Evolutionary conservation across 2,797 vertebrate genomes (phyloP), one percentile per base, ranked within the genome.

Genomic region (Pseudopleuronectes americanus): DNA sequence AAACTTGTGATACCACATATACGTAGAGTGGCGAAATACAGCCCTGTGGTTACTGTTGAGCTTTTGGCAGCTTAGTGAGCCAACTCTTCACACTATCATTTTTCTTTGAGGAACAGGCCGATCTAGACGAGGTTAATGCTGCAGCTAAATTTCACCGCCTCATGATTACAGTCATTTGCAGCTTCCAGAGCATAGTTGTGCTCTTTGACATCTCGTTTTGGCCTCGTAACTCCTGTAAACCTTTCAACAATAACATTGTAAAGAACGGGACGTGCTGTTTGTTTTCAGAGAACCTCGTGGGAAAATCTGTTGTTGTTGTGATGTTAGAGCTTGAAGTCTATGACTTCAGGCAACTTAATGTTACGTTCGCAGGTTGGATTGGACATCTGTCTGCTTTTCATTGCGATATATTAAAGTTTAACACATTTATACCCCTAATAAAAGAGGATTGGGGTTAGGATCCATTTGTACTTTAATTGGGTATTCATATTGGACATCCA

Each of bases 41-140:
- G 31, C 33, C 36, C 2, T 9, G 16, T 4, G 10, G 23, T 31
- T 63, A 57, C 13, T 19, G 56, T 21, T 67, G 71, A 71, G 55
- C 61, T 69, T 66, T 57, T 22, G 8, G 57, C 16, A 22, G 43
- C 23, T 26, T 58, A 71, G 36, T 64, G 56, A 81, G 16, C 22
- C 9, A 63, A 79, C 41, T 33, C 13, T 6, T 54, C 12, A 19
- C 52, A 38, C 21, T 47, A 28, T 26, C 47, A n/a, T 38, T 61
- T 73, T 28, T 53, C 26, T 65, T 57, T 49, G 43, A 61, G 10
- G 57, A 55, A 38, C 64, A 54, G n/a, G 5, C 57, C 23, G 22
- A 61, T 56, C 26, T 1, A 17, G 38, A 51, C 23, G 9, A 51
- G 3, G 68, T 62, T 62, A 36, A 26, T 1, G 8, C 6, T 26